phyloP scores from a whole-genome alignment of 2,888 invertebrate genomes.

The Dioctria rufipes region DNA sequence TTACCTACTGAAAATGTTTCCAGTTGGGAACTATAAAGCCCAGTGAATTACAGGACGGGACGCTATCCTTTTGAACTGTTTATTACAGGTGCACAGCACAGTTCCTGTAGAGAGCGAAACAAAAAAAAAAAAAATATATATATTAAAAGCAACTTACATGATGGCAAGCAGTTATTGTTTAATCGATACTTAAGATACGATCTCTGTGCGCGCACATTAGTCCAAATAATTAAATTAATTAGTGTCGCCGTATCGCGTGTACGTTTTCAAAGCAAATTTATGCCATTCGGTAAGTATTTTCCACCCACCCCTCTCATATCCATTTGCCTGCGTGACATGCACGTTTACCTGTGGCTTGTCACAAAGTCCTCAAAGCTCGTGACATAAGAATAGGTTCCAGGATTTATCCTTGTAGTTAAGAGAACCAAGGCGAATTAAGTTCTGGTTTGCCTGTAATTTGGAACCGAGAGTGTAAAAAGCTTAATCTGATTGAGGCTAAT shows the following conservation, averaged over 20 bases:
- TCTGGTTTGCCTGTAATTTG: conserved; percentile 39
- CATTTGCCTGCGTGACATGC: not conserved
- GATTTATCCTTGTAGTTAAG: conserved; percentile 44
- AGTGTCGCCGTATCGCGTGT: conserved; percentile 63
- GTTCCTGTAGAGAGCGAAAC: not conserved
- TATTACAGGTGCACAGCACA: not conserved
- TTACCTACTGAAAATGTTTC: conserved; percentile 7
- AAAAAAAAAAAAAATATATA: conserved; percentile 1
- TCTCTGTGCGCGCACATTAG: conserved; percentile 60
- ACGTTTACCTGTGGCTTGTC: conserved; percentile 43
- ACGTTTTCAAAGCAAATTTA: conserved; percentile 52
- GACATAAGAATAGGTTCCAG: conserved; percentile 35
- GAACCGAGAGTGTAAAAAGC: conserved; percentile 49
- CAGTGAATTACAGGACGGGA: conserved; percentile 11
- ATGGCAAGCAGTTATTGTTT: conserved; percentile 61
- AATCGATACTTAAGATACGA: conserved; percentile 63
- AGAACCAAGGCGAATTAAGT: conserved; percentile 44
- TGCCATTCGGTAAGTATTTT: conserved; percentile 12
- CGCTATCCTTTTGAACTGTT: conserved; percentile 3
- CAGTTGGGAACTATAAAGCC: not conserved
- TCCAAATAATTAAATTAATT: conserved; percentile 64
- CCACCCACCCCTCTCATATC: conserved; percentile 3
- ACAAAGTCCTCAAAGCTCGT: conserved; percentile 11
- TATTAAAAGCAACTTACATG: conserved; percentile 57
- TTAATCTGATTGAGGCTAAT: conserved; percentile 53